phyloP scores from a whole-genome alignment of 2,888 invertebrate species.

The Oegoconia quadripuncta region DNA sequence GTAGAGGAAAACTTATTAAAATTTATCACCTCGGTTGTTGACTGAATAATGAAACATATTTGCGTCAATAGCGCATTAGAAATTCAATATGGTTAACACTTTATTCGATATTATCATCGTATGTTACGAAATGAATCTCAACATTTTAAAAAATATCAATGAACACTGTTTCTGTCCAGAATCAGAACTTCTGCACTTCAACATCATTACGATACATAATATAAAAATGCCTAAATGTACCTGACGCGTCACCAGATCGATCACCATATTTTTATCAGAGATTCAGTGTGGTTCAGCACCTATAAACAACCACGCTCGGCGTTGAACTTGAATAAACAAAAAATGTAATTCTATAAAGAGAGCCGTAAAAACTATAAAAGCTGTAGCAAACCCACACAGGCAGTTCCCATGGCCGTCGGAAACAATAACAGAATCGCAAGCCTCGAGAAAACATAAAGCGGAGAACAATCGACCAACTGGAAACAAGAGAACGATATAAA shows the following conservation, averaged over 20 bases:
- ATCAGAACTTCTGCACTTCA: too few species aligned
- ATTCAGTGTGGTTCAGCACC: too few species aligned
- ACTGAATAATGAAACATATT: slow-evolving; percentile 52
- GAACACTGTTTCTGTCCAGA: too few species aligned
- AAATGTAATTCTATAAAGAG: slow-evolving; percentile 32
- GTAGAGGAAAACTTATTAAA: slow-evolving; percentile 45
- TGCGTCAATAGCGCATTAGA: slow-evolving; percentile 52
- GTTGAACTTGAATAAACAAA: slow-evolving; percentile 44
- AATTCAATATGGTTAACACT: slow-evolving; percentile 31
- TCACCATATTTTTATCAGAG: too few species aligned
- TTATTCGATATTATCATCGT: slow-evolving; percentile 13
- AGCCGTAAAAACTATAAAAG: slow-evolving; percentile 47
- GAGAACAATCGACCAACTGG: slow-evolving; percentile 71
- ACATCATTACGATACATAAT: too few species aligned
- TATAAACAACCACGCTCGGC: slow-evolving; percentile 20
- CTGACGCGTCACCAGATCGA: too few species aligned
- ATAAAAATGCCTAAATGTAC: too few species aligned
- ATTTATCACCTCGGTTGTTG: slow-evolving; percentile 40
- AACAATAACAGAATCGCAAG: slow-evolving; percentile 66
- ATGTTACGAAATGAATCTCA: slow-evolving; percentile 16
- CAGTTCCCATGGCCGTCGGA: slow-evolving; percentile 62
- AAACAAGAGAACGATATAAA: slow-evolving; percentile 74
- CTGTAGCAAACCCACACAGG: slow-evolving; percentile 48
- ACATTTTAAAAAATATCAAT: too few species aligned
- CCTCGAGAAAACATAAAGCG: slow-evolving; percentile 58